Percentiles rank a stretch among this genome's conserved stretches.
Evolutionary conservation across 2,113 vertebrate genomes (phyloP).

Genomic region (Hippoglossus stenolepis): DNA sequence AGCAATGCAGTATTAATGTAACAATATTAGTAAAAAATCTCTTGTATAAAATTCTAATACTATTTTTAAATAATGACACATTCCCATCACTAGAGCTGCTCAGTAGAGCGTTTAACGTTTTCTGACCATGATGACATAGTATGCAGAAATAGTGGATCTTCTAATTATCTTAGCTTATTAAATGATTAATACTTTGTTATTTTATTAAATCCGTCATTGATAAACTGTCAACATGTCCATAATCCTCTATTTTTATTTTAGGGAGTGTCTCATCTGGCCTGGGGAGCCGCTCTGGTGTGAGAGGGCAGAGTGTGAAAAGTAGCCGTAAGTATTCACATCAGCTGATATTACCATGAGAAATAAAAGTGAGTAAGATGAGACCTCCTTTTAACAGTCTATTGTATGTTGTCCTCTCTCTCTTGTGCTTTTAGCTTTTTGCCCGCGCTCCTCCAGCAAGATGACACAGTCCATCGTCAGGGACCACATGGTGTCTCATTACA

Average conservation of each 20-base stretch:
- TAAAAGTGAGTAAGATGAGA: background rate
- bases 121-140: too few species aligned
- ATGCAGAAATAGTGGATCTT: too few species aligned
- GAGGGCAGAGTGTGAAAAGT: slow-evolving; percentile 60
- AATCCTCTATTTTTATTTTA: slow-evolving; percentile 32
- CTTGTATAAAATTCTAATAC: too few species aligned
- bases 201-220: background rate
- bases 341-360: background rate
- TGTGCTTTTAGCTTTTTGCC: slow-evolving; percentile 81
- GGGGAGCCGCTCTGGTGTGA: slow-evolving; percentile 45
- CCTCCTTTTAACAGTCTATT: background rate
- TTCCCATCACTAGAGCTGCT: background rate
- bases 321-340: slow-evolving; percentile 65
- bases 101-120: too few species aligned
- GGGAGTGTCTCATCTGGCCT: slow-evolving; percentile 68
- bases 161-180: background rate
- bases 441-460: slow-evolving; percentile 84
- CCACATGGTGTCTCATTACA: slow-evolving; percentile 95
- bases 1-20: too few species aligned
- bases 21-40: too few species aligned
- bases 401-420: slow-evolving; percentile 2
- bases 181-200: background rate
- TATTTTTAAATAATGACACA: too few species aligned
- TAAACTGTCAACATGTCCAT: background rate
- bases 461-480: slow-evolving; percentile 89